phyloP scores from a whole-genome alignment of 2,888 invertebrate species.

The Octodonta nipae region DNA sequence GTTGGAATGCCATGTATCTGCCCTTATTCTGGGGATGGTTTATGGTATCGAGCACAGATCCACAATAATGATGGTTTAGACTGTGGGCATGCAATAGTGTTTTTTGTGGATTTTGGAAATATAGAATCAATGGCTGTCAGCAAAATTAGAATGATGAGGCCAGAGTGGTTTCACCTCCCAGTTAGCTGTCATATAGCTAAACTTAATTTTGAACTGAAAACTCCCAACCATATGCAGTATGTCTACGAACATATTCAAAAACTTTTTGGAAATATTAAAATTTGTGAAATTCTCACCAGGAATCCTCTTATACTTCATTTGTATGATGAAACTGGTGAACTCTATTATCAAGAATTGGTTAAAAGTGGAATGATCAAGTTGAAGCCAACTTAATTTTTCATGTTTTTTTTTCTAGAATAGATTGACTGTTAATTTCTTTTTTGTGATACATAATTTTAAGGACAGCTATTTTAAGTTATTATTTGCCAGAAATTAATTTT shows the following conservation, averaged over 20 bases:
- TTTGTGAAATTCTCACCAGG: conserved; percentile 16
- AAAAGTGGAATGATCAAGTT: too few relatives aligned
- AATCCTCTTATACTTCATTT: conserved; percentile 23
- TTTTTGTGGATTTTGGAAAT: conserved; percentile 67
- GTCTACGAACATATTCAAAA: conserved; percentile 16
- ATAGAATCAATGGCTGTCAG: conserved; percentile 38
- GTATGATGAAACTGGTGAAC: conserved; percentile 16
- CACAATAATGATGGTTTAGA: conserved; percentile 37
- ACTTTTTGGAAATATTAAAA: conserved; percentile 15
- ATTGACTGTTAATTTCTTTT: too few relatives aligned
- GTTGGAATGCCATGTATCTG: conserved; percentile 49
- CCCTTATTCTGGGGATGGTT: conserved; percentile 44
- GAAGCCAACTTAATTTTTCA: too few relatives aligned
- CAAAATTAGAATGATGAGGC: conserved; percentile 39
- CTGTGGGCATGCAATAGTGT: conserved; percentile 40
- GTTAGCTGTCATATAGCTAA: conserved; percentile 40
- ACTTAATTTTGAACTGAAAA: conserved; percentile 28
- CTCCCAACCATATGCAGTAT: conserved; percentile 10
- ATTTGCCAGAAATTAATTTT: too few relatives aligned
- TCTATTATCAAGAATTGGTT: conserved; percentile 23
- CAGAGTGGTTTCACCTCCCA: conserved; percentile 40
- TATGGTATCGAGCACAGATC: conserved; percentile 66
- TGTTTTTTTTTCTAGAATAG: too few relatives aligned
- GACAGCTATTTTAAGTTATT: too few relatives aligned
- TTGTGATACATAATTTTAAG: too few relatives aligned